phyloP scores from a whole-genome alignment of 2,113 vertebrate genomes.

The Oncorhynchus gorbuscha region DNA sequence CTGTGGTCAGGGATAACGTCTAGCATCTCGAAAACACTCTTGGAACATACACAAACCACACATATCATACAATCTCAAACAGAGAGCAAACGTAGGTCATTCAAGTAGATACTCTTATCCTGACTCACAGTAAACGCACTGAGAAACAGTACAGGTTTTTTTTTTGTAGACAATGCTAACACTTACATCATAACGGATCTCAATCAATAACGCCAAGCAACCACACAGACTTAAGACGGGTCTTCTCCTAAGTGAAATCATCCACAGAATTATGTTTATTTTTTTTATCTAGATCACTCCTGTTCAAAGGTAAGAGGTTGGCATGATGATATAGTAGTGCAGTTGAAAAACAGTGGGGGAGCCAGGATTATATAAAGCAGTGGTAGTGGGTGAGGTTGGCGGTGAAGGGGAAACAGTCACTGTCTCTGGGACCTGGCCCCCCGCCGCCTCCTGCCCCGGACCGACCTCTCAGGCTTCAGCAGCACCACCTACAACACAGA shows the following conservation, averaged over 20 bases:
- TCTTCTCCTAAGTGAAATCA: conserved; percentile 23
- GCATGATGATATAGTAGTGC: conserved; percentile 67
- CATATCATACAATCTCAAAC: conserved; percentile 41
- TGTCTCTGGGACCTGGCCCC: conserved; percentile 73
- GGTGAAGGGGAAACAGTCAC: conserved; percentile 49
- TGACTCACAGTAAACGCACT: conserved; percentile 69
- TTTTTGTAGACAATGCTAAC: conserved; percentile 54
- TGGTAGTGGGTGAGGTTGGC: conserved; percentile 16
- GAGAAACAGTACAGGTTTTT: conserved; percentile 58
- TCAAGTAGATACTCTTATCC: conserved; percentile 70
- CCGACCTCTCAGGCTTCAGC: conserved; percentile 69
- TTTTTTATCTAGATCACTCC: conserved; percentile 51
- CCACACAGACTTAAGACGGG: conserved; percentile 55
- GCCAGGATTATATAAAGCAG: conserved; percentile 35
- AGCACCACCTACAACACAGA: conserved; percentile 59
- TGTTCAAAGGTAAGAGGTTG: conserved; percentile 60
- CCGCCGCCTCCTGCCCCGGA: conserved; percentile 73
- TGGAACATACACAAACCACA: conserved; percentile 17
- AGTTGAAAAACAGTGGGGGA: conserved; percentile 47
- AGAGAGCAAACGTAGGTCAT: conserved; percentile 53
- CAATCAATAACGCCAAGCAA: conserved; percentile 51
- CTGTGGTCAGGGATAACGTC: too few species aligned
- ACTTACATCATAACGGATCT: conserved; percentile 51
- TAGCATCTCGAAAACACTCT: conserved; percentile 1
- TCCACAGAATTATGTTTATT: conserved; percentile 33